Conservation (phyloP, 2,113 vertebrate species). For the Cynocephalus volans region DNA sequence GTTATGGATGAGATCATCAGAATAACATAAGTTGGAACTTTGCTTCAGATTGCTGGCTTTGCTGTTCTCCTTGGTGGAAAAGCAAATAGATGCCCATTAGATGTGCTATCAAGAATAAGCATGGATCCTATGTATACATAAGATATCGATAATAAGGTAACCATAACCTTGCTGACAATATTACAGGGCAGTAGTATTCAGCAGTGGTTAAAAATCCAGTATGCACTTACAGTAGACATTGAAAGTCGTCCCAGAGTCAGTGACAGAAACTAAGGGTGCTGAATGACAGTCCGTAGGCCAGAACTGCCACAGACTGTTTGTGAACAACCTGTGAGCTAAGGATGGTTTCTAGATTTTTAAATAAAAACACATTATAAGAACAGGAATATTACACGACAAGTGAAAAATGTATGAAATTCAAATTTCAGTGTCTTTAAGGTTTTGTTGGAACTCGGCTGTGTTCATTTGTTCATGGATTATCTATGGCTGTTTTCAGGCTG, state of each 20-base stretch:
- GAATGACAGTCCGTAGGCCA: background rate
- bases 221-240: accelerated
- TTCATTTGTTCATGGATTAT: accelerated
- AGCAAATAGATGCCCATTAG: background rate
- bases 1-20: background rate
- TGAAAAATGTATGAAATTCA: background rate
- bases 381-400: background rate
- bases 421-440: background rate
- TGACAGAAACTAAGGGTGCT: accelerated
- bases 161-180: too few species aligned
- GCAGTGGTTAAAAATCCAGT: background rate
- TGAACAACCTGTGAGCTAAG: background rate
- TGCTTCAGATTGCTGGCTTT: background rate
- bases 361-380: background rate
- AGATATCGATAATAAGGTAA: too few species aligned
- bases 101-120: background rate
- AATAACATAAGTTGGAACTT: background rate
- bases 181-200: accelerated
- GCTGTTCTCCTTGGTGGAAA: background rate
- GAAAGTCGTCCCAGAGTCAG: too few species aligned
- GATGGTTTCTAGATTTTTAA: background rate
- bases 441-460: accelerated
- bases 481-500: background rate
- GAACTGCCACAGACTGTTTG: too few species aligned
- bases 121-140: background rate